Evolutionary conservation across 1,140 invertebrate species (phyloP), one percentile per base, ranked within the genome.

Genomic region (Orius insidiosus): DNA sequence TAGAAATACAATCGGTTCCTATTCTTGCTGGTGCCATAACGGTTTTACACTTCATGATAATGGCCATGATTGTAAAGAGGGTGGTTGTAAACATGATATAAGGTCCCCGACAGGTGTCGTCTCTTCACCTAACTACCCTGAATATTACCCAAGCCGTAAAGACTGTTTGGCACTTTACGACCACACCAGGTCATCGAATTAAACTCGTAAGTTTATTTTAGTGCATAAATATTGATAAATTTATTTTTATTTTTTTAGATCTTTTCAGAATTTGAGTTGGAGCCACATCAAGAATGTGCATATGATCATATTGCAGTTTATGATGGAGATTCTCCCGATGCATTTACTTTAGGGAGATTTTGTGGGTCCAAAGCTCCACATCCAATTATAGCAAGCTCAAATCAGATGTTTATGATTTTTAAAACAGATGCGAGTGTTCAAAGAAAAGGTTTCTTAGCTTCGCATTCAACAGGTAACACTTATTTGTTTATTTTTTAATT

Each of bases 101-200:
- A 76, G 74, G 0, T 68, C 71, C 11, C 71, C 85, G 16, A 68
- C 68, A 55, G 87, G 92, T 0, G 78, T 77, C 18, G 83, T 98
- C 38, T 78, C 75, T 24, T 90, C 85, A 59, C 94, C 94, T 1
- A 95, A 96, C 63, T 97, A 87, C 65, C 94, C 94, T 0, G 85
- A 95, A 50, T 75, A 76, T 52, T 98, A 98, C 69, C 92, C 93
- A 0, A 76, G 80, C n/a, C 70, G 78, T 45, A 94, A 94, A 58
- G 89, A 96, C 56, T 98, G 94, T 95, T 5, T 98, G 94, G 94
- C 85, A 92, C 53, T 93, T 98, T 60, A 82, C 77, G 1, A 96
- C 92, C 0, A 95, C 87, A 1, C 86, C 89, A 1, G 94, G 94
- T 0, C 94, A 98, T 63, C 69, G 93, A 39, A 90, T 98, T 33